Percentiles rank a stretch among this genome's conserved stretches.
Conservation (phyloP, 2,113 vertebrate genomes). For the Rutilus rutilus region DNA sequence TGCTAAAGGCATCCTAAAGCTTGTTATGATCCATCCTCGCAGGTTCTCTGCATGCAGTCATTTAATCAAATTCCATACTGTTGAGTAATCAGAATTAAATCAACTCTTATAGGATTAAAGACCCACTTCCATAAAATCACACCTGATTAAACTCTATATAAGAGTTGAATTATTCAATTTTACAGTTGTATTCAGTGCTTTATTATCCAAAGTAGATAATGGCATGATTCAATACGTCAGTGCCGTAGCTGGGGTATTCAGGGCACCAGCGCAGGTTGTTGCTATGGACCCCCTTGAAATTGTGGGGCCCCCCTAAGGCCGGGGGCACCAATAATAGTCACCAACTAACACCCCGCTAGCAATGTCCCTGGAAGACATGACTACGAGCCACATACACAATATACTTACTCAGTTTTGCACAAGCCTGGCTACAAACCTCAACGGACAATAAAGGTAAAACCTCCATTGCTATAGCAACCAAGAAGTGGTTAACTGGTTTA, state of each 20-base stretch:
- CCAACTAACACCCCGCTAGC: too few species aligned
- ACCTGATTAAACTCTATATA: background rate
- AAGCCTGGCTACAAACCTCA: background rate
- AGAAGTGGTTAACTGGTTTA: background rate
- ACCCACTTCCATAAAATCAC: background rate
- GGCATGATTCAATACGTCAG: background rate
- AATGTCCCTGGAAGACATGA: too few species aligned
- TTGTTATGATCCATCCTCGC: background rate
- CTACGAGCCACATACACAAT: background rate
- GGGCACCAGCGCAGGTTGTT: too few species aligned
- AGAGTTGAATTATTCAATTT: background rate
- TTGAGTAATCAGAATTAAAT: background rate
- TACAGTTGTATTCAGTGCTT: background rate
- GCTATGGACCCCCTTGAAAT: too few species aligned
- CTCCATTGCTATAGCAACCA: conserved; percentile 18
- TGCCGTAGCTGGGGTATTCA: too few species aligned
- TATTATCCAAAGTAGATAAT: background rate
- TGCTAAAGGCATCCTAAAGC: background rate
- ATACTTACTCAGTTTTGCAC: background rate
- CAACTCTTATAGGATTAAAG: background rate
- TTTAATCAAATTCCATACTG: conserved; percentile 11
- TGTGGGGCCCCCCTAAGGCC: too few species aligned
- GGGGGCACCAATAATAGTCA: too few species aligned
- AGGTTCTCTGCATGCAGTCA: conserved; percentile 1
- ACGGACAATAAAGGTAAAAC: background rate